Conservation (phyloP, 2,888 invertebrate genomes). For the Podotricha telesiphe region DNA sequence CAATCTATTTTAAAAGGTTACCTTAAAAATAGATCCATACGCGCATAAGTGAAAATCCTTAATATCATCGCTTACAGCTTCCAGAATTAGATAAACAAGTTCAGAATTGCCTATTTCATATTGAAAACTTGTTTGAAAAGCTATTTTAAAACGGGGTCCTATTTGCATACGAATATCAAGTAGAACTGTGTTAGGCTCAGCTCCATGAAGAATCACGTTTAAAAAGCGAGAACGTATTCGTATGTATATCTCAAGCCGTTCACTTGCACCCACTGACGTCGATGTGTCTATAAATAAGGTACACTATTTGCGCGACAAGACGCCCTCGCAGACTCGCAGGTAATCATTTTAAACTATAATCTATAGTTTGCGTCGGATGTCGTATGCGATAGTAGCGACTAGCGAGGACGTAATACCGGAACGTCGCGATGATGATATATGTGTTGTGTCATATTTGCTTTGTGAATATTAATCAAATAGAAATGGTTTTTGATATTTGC, state of each 20-base stretch:
- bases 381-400: conserved; percentile 28
- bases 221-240: conserved; percentile 51
- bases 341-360: conserved; percentile 42
- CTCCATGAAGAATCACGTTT: conserved; percentile 26
- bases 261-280: conserved; percentile 53
- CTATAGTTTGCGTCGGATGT: conserved; percentile 21
- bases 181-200: conserved; percentile 14
- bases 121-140: conserved; percentile 16
- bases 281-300: conserved; percentile 55
- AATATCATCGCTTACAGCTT: conserved; percentile 5
- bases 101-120: conserved; percentile 2
- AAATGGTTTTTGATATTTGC: conserved; percentile 30
- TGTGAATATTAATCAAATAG: conserved; percentile 29
- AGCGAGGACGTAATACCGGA: conserved; percentile 38
- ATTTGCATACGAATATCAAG: conserved; percentile 21
- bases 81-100: conserved; percentile 22
- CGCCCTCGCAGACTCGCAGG: conserved; percentile 46
- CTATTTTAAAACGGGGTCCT: conserved; percentile 25
- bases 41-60: background rate
- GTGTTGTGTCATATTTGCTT: conserved; percentile 36
- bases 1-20: background rate
- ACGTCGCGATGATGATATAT: conserved; percentile 35
- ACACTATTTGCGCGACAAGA: conserved; percentile 50
- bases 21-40: background rate
- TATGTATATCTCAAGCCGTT: conserved; percentile 46